These are phyloP conservation scores for Thunnus maccoyii DNA, from an alignment of 2,113 vertebrate species.

Conservation along the genomic window DNA sequence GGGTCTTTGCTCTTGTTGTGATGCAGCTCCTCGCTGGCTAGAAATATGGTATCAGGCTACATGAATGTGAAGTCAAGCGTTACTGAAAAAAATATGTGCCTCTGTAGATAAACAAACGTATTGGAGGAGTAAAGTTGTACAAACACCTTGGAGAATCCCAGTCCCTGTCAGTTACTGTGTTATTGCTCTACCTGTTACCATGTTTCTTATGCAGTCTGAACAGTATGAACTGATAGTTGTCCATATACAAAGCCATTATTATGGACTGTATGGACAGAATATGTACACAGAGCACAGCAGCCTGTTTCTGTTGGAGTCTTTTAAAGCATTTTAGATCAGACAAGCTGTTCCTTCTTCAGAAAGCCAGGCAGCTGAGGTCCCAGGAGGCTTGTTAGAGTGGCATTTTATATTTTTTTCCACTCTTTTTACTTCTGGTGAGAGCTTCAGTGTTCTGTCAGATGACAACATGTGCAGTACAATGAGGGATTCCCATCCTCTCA, in stretches of 20 bases:
- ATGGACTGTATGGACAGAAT: slow-evolving; percentile 15
- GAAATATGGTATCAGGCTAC: slow-evolving; percentile 8
- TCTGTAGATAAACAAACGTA: slow-evolving; percentile 23
- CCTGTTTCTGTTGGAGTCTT: slow-evolving; percentile 54
- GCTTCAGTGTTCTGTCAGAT: slow-evolving; percentile 47
- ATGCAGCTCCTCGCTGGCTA: neutral
- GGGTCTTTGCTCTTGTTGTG: neutral
- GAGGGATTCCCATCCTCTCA: slow-evolving; percentile 62
- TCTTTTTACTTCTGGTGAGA: slow-evolving; percentile 48
- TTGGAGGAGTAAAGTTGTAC: slow-evolving; percentile 2
- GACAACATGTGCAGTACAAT: slow-evolving; percentile 41
- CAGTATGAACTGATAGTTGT: slow-evolving; percentile 15
- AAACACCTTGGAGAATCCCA: slow-evolving; percentile 25
- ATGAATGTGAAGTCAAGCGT: slow-evolving; percentile 6
- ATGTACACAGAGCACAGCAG: slow-evolving; percentile 35
- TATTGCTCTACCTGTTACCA: slow-evolving; percentile 8
- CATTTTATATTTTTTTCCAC: slow-evolving; percentile 58
- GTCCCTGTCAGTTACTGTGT: neutral
- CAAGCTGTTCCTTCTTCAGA: slow-evolving; percentile 70
- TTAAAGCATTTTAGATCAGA: slow-evolving; percentile 68
- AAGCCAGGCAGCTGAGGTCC: slow-evolving; percentile 61
- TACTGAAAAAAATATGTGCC: slow-evolving; percentile 19
- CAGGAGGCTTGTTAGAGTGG: slow-evolving; percentile 79
- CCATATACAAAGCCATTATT: slow-evolving; percentile 22
- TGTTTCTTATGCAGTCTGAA: slow-evolving; percentile 18